A percentile compares a stretch with the other conserved stretches of the same genome.
Evolutionary conservation across 2,888 invertebrate genomes (phyloP).

Genomic region (Oithona nana): DNA sequence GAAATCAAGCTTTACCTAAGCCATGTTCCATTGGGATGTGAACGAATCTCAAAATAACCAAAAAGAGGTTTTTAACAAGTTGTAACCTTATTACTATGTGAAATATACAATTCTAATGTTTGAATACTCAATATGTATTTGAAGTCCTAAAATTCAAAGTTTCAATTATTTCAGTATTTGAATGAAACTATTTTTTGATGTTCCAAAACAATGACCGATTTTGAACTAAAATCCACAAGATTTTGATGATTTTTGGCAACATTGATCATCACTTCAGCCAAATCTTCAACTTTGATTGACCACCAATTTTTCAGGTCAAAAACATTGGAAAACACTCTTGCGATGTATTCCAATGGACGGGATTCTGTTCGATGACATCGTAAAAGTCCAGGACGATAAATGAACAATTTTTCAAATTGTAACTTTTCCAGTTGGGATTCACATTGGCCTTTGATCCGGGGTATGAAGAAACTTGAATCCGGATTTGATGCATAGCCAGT

Average conservation of each 20-base stretch:
- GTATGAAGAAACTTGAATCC: conserved; percentile 30
- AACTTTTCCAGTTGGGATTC: conserved; percentile 22
- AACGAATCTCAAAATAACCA: not conserved
- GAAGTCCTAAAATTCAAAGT: too few species aligned
- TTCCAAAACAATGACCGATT: too few species aligned
- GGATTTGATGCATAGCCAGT: conserved; percentile 32
- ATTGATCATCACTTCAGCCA: conserved; percentile 6
- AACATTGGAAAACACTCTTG: conserved; percentile 17
- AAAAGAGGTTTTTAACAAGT: too few species aligned
- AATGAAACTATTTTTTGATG: too few species aligned
- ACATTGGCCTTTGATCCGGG: conserved; percentile 28
- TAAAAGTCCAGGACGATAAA: conserved; percentile 23
- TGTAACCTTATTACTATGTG: too few species aligned
- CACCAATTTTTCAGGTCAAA: not conserved
- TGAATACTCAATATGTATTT: too few species aligned
- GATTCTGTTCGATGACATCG: conserved; percentile 23
- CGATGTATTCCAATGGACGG: conserved; percentile 21
- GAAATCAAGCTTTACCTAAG: conserved; percentile 7
- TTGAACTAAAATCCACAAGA: too few species aligned
- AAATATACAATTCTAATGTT: too few species aligned
- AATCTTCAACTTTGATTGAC: not conserved
- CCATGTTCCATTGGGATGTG: conserved; percentile 7
- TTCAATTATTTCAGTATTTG: too few species aligned
- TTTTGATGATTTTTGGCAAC: too few species aligned
- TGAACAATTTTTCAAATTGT: conserved; percentile 22